These are phyloP conservation scores for Drosophila lacteicornis DNA, from an alignment of 1,140 invertebrate genomes.

Conservation along the genomic window DNA sequence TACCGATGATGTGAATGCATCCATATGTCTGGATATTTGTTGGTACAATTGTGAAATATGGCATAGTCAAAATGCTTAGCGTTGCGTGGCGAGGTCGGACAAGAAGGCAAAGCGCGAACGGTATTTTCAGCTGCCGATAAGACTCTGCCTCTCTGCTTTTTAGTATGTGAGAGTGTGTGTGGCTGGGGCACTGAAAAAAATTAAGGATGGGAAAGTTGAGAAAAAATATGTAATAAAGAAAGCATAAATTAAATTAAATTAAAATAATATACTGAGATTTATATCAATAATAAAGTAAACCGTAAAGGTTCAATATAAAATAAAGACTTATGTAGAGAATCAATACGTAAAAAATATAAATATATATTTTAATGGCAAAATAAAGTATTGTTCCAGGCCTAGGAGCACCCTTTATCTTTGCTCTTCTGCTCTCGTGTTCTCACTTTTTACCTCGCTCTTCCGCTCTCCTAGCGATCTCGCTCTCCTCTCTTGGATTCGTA, in stretches of 20 bases:
- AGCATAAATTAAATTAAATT: no score
- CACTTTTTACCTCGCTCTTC: no score
- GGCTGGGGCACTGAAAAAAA: neutral
- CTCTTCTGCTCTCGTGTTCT: no score
- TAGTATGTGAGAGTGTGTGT: conserved; percentile 4
- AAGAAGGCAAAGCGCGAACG: conserved; percentile 65
- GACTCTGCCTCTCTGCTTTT: conserved; percentile 17
- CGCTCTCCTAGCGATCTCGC: no score
- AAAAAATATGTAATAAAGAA: no score
- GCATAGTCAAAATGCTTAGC: conserved; percentile 66
- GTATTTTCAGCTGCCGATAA: conserved; percentile 61
- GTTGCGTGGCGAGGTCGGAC: conserved; percentile 49
- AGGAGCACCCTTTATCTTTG: no score
- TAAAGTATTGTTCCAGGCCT: neutral
- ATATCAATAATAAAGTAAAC: neutral
- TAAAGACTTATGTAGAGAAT: neutral
- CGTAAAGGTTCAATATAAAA: no score
- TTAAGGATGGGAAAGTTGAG: no score
- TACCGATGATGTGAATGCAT: conserved; percentile 8
- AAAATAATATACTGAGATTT: no score
- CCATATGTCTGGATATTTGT: conserved; percentile 43
- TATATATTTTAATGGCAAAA: neutral
- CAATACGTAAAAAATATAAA: neutral
- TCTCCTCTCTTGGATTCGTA: no score
- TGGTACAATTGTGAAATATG: conserved; percentile 55